These are phyloP conservation scores for Hippocampus mohnikei DNA, from an alignment of 2,113 vertebrate genomes.

Conservation along the genomic window DNA sequence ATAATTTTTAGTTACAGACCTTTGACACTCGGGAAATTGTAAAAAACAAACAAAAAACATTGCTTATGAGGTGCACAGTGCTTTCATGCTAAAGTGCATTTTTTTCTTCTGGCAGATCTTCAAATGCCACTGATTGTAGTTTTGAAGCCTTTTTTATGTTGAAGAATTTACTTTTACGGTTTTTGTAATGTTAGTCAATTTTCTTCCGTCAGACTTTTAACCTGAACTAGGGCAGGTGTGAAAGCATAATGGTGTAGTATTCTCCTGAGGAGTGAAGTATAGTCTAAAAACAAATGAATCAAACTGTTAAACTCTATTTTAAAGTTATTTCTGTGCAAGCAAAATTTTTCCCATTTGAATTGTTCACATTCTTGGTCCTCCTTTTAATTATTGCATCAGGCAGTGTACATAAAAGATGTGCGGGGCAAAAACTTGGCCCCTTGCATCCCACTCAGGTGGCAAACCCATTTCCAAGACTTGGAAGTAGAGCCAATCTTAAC, in stretches of 20 bases:
- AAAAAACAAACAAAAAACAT: not conserved
- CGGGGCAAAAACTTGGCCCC: not conserved
- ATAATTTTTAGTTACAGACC: not conserved
- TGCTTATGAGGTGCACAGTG: not conserved
- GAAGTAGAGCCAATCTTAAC: no score
- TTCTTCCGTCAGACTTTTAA: not conserved
- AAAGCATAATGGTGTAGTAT: not conserved
- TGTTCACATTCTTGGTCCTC: not conserved
- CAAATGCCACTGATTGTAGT: constrained; percentile 22
- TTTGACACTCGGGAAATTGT: not conserved
- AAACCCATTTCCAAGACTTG: not conserved
- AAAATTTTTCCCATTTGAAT: not conserved
- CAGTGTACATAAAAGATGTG: not conserved
- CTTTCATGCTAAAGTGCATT: constrained; percentile 2
- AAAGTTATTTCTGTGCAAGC: not conserved
- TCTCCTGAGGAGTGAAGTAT: not conserved
- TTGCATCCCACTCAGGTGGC: not conserved
- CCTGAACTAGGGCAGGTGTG: not conserved
- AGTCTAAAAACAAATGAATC: not conserved
- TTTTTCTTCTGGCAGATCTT: constrained; percentile 39
- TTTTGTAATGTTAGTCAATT: not conserved
- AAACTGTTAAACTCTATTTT: not conserved
- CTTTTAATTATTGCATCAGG: not conserved
- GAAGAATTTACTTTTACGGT: constrained; percentile 45
- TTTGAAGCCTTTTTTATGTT: constrained; percentile 28